Percentiles rank a stretch among this genome's conserved stretches.
phyloP scores from a whole-genome alignment of 1,140 invertebrate genomes.

The Bicyclus anynana region DNA sequence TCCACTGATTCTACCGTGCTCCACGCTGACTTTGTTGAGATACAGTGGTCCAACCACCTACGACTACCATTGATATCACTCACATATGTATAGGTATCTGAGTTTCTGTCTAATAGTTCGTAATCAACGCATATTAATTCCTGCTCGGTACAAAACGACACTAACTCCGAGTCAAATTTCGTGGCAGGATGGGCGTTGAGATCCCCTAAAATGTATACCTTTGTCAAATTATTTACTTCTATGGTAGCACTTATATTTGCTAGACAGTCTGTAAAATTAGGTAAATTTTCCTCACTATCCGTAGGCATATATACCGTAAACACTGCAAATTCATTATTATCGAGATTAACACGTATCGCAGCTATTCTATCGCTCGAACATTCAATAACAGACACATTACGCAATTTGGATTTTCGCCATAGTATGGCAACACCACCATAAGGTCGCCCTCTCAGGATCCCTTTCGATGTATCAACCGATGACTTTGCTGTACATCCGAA shows the following conservation, averaged over 20 bases:
- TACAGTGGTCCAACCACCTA: no score
- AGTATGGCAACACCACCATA: slow-evolving; percentile 10
- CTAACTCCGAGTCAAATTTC: background rate
- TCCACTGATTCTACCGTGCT: no score
- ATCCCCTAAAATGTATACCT: background rate
- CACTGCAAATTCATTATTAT: background rate
- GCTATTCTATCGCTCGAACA: background rate
- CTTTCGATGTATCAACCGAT: slow-evolving; percentile 5
- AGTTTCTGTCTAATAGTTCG: background rate
- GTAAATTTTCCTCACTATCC: background rate
- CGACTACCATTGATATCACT: background rate
- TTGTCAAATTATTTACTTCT: background rate
- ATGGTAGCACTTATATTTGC: slow-evolving; percentile 2
- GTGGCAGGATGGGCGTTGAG: no score
- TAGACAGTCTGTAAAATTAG: slow-evolving; percentile 2
- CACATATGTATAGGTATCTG: background rate
- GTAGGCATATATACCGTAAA: slow-evolving; percentile 6
- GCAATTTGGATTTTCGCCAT: slow-evolving; percentile 5
- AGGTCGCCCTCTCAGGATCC: slow-evolving; percentile 12
- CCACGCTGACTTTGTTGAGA: no score
- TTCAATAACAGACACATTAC: background rate
- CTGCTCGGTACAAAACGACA: background rate
- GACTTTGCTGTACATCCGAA: slow-evolving; percentile 11
- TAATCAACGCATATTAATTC: slow-evolving; percentile 1
- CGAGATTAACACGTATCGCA: background rate